Evolutionary conservation across 2,888 invertebrate species (phyloP), one percentile per base, ranked within the genome.

Genomic region (Parnassius apollo): DNA sequence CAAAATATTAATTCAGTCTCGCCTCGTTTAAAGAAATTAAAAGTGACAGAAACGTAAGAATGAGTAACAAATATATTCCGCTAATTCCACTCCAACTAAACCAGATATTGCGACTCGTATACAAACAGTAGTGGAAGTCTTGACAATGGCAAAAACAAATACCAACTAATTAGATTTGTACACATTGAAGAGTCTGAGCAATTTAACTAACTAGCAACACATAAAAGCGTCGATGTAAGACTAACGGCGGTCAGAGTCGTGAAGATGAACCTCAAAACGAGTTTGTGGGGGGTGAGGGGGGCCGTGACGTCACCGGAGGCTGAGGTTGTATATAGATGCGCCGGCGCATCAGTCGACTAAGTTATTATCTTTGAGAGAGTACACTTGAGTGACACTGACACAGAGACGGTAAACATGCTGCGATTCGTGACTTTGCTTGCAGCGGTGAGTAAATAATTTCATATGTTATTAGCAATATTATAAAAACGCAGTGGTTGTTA

Each of bases 251-350:
- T 84, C 83, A 82, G 71, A 75, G 78, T 84, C 82, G 80, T 72
- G 84, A 82, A 83, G 88, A 88, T 84, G 86, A 74, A 78, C 73
- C 72, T 66, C 57, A 57, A 73, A 83, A 85, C 85, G 68, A 80
- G 86, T 88, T 49, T 86, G 77, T 62, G 65, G 67, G 67, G 69
- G 65, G 67, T 57, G 65, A 60, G 63, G 69, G 59, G 63, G 64
- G 65, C 44, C 25, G 65, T 89, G 86, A 89, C 88, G 88, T 90
- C 88, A 87, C 68, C 72, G 83, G 84, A 87, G 85, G 83, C 86
- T 86, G 86, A 72, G 77, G 65, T 68, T 79, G 75, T 91, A 91
- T 89, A 88, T 88, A 91, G 88, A 86, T 85, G 86, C 78, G 83
- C 83, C 64, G 67, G 78, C 80, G 79, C 71, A 75, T 71, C 77